Percentiles rank a stretch among this genome's conserved stretches.
These are phyloP conservation scores for Catocala sponsa DNA, from an alignment of 2,888 invertebrate genomes.

Conservation along the genomic window DNA sequence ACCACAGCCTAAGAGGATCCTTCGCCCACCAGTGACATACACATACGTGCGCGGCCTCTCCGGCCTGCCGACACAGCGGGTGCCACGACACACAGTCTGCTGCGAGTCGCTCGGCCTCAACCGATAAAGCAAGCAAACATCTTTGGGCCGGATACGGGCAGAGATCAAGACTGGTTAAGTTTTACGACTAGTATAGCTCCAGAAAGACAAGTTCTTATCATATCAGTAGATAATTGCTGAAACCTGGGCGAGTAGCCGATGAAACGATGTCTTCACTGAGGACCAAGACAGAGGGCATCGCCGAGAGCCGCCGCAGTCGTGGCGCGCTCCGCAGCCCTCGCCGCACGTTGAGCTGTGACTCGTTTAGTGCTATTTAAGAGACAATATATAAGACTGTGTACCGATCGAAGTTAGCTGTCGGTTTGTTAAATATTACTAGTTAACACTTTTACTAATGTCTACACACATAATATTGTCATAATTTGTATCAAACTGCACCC, in stretches of 20 bases:
- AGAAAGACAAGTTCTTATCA: conserved; percentile 73
- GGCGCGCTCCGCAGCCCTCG: conserved; percentile 30
- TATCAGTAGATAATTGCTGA: conserved; percentile 78
- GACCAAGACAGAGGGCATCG: conserved; percentile 69
- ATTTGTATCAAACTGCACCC: conserved; percentile 60
- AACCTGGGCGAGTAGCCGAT: conserved; percentile 57
- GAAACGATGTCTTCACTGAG: conserved; percentile 70
- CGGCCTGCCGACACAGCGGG: conserved; percentile 93
- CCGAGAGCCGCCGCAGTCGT: conserved; percentile 48
- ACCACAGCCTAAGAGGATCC: conserved; percentile 91
- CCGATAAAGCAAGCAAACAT: conserved; percentile 66
- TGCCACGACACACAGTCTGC: conserved; percentile 88
- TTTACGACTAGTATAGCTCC: conserved; percentile 71
- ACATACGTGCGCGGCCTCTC: conserved; percentile 94
- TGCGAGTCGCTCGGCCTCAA: conserved; percentile 73
- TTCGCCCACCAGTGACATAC: conserved; percentile 93
- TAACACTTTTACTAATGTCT: conserved; percentile 48
- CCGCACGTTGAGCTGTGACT: conserved; percentile 69
- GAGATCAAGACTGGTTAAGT: conserved; percentile 82
- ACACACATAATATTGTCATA: conserved; percentile 51
- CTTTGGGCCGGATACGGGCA: conserved; percentile 58
- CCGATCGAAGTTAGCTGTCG: conserved; percentile 58
- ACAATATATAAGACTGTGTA: conserved; percentile 75
- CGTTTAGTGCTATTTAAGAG: conserved; percentile 65
- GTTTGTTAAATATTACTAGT: conserved; percentile 58